Percentiles rank a stretch among this genome's conserved stretches.
Conservation (phyloP, 2,888 invertebrate species). For the Pyrrhosoma nymphula region DNA sequence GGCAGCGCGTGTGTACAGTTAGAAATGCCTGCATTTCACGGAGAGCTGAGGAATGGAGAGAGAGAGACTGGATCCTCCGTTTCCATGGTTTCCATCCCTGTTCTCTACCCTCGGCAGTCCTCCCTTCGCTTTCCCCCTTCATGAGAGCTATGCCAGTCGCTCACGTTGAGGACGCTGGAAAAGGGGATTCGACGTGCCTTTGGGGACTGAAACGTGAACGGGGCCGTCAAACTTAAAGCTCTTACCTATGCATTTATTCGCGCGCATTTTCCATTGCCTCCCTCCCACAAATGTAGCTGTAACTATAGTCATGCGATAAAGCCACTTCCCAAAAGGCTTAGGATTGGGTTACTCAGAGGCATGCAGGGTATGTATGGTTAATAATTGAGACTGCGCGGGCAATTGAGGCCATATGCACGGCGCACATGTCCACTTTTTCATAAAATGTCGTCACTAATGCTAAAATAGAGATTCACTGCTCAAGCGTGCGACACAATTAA, state of each 20-base stretch:
- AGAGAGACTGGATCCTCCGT: constrained; percentile 31
- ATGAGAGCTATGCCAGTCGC: neutral
- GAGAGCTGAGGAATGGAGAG: neutral
- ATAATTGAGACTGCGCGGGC: no score
- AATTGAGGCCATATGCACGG: no score
- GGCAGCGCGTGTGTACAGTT: constrained; percentile 53
- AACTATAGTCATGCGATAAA: no score
- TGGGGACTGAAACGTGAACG: neutral
- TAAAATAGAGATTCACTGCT: no score
- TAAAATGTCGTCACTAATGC: no score
- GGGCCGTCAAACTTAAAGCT: neutral
- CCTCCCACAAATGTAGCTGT: neutral
- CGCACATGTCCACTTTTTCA: no score
- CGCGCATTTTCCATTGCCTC: neutral
- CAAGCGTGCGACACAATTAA: no score
- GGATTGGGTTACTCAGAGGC: no score
- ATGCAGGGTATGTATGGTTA: no score
- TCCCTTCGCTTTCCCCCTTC: neutral
- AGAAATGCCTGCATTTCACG: constrained; percentile 62
- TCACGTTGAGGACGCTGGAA: neutral
- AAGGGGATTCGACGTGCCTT: neutral
- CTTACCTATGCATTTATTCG: neutral
- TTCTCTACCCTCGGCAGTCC: no score
- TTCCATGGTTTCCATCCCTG: constrained; percentile 13
- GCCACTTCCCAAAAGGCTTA: no score